Base-by-base conservation (phyloP, 2,113 vertebrate species). In the Morone saxatilis region DNA sequence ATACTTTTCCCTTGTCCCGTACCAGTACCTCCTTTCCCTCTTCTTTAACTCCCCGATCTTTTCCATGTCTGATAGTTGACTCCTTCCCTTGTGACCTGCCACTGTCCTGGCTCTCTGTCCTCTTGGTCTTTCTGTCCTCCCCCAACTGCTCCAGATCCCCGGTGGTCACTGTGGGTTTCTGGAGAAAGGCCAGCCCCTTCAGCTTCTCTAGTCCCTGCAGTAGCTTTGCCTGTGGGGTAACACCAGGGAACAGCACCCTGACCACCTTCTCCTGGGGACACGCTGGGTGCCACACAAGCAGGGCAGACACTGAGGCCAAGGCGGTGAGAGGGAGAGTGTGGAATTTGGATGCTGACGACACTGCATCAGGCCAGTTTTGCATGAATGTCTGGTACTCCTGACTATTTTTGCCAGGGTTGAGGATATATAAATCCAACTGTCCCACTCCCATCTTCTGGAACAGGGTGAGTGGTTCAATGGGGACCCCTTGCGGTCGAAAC, bases 361-460 rank as follows among this genome's bases (percentile, higher is more conserved):
- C 69, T 0, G 78, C 82, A 5, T 95, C 95, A 0, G 95, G 80
- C 97, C 97, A 97, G 0, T 93, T 95, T 81, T 96, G 95, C 94
- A 96, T 94, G 6, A 98, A 90, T 6, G 91, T 92, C 45, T 97
- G 96, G 59, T 97, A 93, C 75, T 97, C 97, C 43, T 95, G 93
- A 75, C 90, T 96, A 59, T 93, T 95, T 20, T 95, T 94, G 2
- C 96, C 94, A 0, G 98, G 98, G 86, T 96, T 97, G 11, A 99
- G 93, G 70, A 98, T 92, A 0, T 98, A 98, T 90, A 99, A 94
- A 85, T 99, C 98, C 85, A 99, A 25, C 20, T 97, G 94, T 1
- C 98, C 98, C 10, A 99, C 98, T 0, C 98, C 98, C 97, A 99
- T 97, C 93, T 99, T 99, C 86, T 99, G 97, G 81, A 99, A 99